These are phyloP conservation scores for Henricia sp. DNA, from an alignment of 53 echinoderm and acorn worm species.

Conservation along the genomic window DNA sequence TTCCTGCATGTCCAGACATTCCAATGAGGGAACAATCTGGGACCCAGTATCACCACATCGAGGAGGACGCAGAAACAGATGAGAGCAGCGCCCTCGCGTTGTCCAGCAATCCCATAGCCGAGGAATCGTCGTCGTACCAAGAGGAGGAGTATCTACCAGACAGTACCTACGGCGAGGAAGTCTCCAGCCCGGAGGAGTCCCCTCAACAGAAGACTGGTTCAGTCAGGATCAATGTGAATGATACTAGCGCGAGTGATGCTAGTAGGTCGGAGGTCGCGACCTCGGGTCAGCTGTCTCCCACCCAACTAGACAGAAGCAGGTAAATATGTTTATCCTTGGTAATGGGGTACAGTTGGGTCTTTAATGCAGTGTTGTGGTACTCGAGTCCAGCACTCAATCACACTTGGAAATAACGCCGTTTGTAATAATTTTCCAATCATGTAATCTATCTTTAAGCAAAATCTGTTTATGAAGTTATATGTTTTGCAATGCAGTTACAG, in stretches of 20 bases:
- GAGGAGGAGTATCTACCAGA: background rate
- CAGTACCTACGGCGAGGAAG: background rate
- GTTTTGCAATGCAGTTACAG: too few relatives aligned
- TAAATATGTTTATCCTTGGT: background rate
- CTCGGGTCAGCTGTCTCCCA: slow-evolving; percentile 24
- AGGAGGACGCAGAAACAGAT: slow-evolving; percentile 9
- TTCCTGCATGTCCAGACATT: too few relatives aligned
- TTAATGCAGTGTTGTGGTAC: too few relatives aligned
- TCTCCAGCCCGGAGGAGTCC: background rate
- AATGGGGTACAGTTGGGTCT: too few relatives aligned
- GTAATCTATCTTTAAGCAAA: too few relatives aligned
- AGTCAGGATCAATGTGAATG: slow-evolving; percentile 31
- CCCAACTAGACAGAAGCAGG: slow-evolving; percentile 27
- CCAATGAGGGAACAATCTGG: slow-evolving; percentile 34
- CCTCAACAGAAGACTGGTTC: background rate
- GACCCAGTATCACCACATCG: slow-evolving; percentile 21
- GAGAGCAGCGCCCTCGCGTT: background rate
- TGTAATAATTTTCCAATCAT: too few relatives aligned
- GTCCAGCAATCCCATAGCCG: background rate
- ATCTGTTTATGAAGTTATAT: too few relatives aligned
- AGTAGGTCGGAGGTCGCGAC: slow-evolving; percentile 19
- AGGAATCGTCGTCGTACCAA: background rate
- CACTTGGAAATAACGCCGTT: too few relatives aligned
- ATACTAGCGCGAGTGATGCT: background rate
- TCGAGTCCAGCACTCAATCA: too few relatives aligned